Percentiles rank a stretch among this genome's conserved stretches.
phyloP scores from a whole-genome alignment of 35 echinoderm and acorn worm species.

The Nesometra sesokonis region DNA sequence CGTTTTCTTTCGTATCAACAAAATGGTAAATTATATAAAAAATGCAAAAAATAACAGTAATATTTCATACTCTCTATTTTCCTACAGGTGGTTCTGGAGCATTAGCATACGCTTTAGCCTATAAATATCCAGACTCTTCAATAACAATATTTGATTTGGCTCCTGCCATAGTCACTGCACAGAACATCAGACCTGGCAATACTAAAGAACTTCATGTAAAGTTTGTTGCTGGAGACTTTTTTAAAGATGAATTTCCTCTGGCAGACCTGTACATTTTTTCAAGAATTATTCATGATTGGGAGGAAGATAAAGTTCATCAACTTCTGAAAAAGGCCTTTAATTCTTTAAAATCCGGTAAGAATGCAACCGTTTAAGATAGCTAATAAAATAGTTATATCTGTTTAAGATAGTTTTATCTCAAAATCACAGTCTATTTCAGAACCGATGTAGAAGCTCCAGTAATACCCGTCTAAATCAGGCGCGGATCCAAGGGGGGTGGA shows the following conservation, averaged over 20 bases:
- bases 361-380: no score
- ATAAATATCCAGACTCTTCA: background rate
- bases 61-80: no score
- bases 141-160: background rate
- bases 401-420: no score
- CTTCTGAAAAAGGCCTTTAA: background rate
- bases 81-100: background rate
- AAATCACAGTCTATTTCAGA: no score
- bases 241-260: background rate
- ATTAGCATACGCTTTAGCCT: background rate
- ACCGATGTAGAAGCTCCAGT: no score
- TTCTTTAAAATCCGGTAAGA: background rate
- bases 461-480: no score
- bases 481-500: no score
- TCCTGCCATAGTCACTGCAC: background rate
- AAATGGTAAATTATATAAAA: no score
- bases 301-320: background rate
- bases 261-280: background rate
- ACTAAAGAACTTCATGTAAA: background rate
- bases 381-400: no score
- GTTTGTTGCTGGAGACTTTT: background rate
- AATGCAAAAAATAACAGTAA: no score
- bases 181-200: background rate
- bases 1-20: no score
- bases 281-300: conserved; percentile 1